A percentile compares a stretch with the other conserved stretches of the same genome.
Conservation (phyloP, 2,113 vertebrate species). For the Mystacornis crossleyi region DNA sequence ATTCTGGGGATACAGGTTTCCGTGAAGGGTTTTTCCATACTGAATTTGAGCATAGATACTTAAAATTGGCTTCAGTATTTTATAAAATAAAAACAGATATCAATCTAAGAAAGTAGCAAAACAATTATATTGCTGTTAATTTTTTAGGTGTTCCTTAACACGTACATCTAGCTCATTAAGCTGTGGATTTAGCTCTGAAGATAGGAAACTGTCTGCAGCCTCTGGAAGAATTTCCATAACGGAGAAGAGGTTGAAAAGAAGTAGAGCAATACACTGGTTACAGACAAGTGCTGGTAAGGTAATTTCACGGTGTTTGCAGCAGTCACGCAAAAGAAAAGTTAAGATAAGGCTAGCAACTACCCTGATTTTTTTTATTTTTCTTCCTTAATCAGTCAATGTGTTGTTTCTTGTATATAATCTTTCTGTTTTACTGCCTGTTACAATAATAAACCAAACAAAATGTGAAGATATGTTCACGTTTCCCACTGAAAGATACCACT, state of each 20-base stretch:
- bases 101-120: background rate
- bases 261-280: background rate
- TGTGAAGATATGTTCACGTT: background rate
- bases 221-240: background rate
- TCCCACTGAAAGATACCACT: background rate
- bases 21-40: background rate
- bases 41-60: background rate
- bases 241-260: background rate
- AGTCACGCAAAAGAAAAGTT: background rate
- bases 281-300: background rate
- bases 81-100: background rate
- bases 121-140: accelerated
- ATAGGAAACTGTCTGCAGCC: background rate
- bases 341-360: background rate
- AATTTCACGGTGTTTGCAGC: background rate
- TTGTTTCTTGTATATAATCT: background rate
- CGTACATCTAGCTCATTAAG: background rate
- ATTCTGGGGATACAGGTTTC: background rate
- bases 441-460: background rate
- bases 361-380: background rate
- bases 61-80: background rate
- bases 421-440: background rate
- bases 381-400: background rate
- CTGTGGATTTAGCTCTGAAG: background rate
- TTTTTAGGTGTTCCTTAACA: background rate